Percentiles rank a stretch among this genome's conserved stretches.
phyloP scores from a whole-genome alignment of 2,888 invertebrate genomes.

The Chaetogeoica ovagalla region DNA sequence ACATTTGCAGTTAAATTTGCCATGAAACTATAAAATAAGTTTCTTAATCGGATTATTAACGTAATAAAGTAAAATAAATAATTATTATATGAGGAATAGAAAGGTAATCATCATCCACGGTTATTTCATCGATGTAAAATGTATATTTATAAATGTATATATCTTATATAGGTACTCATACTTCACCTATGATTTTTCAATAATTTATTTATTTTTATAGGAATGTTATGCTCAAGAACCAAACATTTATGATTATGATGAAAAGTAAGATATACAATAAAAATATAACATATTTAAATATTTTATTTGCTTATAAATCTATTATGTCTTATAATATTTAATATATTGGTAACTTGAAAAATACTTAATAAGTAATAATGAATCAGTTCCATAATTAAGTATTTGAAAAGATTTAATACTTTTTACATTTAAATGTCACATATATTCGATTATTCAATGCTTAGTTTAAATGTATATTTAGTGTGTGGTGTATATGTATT shows the following conservation, averaged over 20 bases:
- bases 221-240: slow-evolving; percentile 50
- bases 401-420: neutral
- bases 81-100: no score
- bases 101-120: no score
- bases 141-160: slow-evolving; percentile 2
- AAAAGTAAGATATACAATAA: slow-evolving; percentile 42
- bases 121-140: no score
- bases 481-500: no score
- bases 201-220: slow-evolving; percentile 11
- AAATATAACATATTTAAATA: neutral
- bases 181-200: neutral
- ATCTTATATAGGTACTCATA: neutral
- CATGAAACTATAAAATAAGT: no score
- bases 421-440: neutral
- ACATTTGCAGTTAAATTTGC: no score
- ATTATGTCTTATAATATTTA: no score
- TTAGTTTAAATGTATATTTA: no score
- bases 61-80: no score
- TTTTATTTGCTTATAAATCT: no score
- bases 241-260: slow-evolving; percentile 50
- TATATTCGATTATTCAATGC: no score
- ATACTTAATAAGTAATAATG: neutral
- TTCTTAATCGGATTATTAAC: no score
- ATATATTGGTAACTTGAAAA: neutral
- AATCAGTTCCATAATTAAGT: neutral